Evolutionary conservation across 2,797 vertebrate species (phyloP), one percentile per base, ranked within the genome.

Genomic region (Oophaga sylvatica): DNA sequence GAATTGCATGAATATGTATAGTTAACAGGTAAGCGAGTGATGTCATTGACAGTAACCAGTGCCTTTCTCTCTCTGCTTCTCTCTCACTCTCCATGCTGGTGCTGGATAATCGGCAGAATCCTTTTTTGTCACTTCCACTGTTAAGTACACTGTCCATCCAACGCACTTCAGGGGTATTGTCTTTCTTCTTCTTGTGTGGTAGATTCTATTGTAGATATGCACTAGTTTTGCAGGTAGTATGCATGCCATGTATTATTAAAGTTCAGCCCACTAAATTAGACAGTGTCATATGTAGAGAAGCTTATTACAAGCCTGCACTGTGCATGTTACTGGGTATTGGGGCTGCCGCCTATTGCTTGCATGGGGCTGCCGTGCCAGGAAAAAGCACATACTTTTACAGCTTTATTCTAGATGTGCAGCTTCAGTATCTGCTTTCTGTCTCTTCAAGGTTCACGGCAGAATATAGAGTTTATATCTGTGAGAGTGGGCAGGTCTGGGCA

Each of bases 161-260:
- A 93, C 93, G 41, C 92, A 93, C 93, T 94, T 93, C 92, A 94
- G 95, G 95, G 95, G 95, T 96, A 96, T 94, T 94, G 92, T 94
- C 88, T 92, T 92, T 94, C 90, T 91, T 90, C 89, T 91, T 93
- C 89, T 88, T 53, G 81, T 90, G 77, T 83, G 60, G 3, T 68
- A 35, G 20, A 68, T n/a, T 26, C 29, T 31, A 5, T 48, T 45
- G 17, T 78, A 65, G 48, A 79, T 62, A 1, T 56, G 22, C 2
- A 12, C 60, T 88, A 35, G 65, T 73, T n/a, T 31, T 84, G 57
- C 67, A 70, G 22, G 41, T 65, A 80, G 22, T 41, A 63, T 84
- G 79, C 67, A 80, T 80, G 77, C 48, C 59, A 48, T 57, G 17
- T 57, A 16, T 67, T 59, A 22, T 11, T 41, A n/a, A 63, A 56